A percentile compares a stretch with the other conserved stretches of the same genome.
Conservation (phyloP, 2,888 invertebrate genomes). For the Seladonia tumulorum region DNA sequence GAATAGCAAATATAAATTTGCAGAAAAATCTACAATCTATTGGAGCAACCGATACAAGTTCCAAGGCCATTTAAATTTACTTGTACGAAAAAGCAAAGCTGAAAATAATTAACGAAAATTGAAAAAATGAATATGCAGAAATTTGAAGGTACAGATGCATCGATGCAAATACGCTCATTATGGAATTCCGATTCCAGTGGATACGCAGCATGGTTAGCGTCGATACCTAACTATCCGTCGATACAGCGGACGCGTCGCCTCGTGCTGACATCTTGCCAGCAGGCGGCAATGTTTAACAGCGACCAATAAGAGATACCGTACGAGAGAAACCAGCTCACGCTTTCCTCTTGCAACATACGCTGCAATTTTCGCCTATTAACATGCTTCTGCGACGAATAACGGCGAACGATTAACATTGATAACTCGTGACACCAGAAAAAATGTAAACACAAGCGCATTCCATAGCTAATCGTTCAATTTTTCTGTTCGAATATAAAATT, state of each 20-base stretch:
- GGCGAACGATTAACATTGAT: neutral
- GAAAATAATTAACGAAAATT: neutral
- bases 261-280: conserved; percentile 36
- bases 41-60: too few relatives aligned
- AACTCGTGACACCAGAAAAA: neutral
- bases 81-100: too few relatives aligned
- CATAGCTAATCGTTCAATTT: neutral
- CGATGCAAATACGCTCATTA: neutral
- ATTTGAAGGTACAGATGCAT: neutral
- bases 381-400: neutral
- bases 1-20: neutral
- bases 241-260: conserved; percentile 3
- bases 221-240: conserved; percentile 39
- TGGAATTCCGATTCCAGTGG: neutral
- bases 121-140: neutral
- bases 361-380: neutral
- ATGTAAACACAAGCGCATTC: neutral
- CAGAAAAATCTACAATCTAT: too few relatives aligned
- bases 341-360: neutral
- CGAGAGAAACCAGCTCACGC: neutral
- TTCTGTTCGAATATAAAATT: neutral
- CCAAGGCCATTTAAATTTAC: too few relatives aligned
- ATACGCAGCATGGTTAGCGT: neutral
- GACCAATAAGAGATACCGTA: neutral
- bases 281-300: conserved; percentile 12